Evolutionary conservation across 1,140 invertebrate species (phyloP), one percentile per base, ranked within the genome.

Genomic region (Chironomus tepperi): DNA sequence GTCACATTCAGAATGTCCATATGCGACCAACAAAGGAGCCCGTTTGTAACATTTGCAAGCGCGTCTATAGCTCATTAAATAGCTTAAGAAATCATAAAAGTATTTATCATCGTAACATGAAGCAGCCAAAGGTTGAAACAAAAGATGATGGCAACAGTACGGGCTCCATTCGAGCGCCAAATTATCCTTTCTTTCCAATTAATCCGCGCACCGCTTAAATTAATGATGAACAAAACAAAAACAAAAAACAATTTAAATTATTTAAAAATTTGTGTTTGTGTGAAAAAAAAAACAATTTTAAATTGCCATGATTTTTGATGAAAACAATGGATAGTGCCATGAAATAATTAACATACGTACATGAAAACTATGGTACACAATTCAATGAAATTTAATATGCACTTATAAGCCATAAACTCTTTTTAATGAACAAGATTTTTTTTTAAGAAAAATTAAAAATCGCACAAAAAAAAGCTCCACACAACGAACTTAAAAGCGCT

Each of bases 21-120:
- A 91, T 92, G 87, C 86, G 90, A 79, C 91, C 91, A 77, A 91
- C 90, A 81, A 88, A 91, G 85, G 91, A 92, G 84, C 91, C 90
- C 77, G 90, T 92, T 80, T 94, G 92, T 88, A 93, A 92, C 85
- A 92, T 93, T 84, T 94, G 92, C 86, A 92, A 91, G 82, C 88
- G 92, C 79, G 90, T 92, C 78, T 94, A 93, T 86, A 92, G 91
- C 85, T 93, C 91, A 81, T 87, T 93, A 79, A 93, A 93, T 86
- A 92, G 90, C 81, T 87, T 93, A 77, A 86, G 92, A 79, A 93
- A 93, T 86, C 92, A 93, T 87, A 93, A 93, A 88, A 93, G 91
- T 83, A 93, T 93, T 85, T 93, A 93, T 83, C 92, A 93, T 85
- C 88, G 90, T 80, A 86, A 86, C 79, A 82, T 86, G 57, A 89